Evolutionary conservation across 2,797 vertebrate genomes (phyloP).

Genomic region (Chanos chanos): DNA sequence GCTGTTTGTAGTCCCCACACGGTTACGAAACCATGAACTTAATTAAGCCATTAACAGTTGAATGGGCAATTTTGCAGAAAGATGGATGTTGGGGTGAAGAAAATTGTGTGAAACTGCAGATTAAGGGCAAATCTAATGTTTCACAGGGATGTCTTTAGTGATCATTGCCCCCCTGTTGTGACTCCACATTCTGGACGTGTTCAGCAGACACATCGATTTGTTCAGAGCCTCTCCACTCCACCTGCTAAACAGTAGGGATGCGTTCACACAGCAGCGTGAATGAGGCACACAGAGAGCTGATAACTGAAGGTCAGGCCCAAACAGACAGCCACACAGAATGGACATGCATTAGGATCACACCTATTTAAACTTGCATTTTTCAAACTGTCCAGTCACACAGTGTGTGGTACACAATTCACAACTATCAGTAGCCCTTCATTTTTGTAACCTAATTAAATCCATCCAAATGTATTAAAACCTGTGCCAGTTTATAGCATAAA

Average conservation of each 20-base stretch:
- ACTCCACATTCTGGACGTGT: slow-evolving; percentile 22
- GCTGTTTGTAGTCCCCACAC: slow-evolving; percentile 13
- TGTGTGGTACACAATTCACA: not conserved
- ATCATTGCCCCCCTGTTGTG: slow-evolving; percentile 26
- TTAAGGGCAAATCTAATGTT: slow-evolving; percentile 32
- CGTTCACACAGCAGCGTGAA: slow-evolving; percentile 53
- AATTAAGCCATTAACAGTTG: slow-evolving; percentile 37
- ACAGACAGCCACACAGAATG: slow-evolving; percentile 28
- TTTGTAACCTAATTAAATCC: too few relatives aligned
- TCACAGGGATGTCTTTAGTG: slow-evolving; percentile 33
- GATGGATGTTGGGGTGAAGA: slow-evolving; percentile 6
- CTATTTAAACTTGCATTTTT: not conserved
- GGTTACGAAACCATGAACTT: slow-evolving; percentile 14
- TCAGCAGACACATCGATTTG: slow-evolving; percentile 56
- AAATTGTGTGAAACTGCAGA: slow-evolving; percentile 28
- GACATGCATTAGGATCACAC: slow-evolving; percentile 17
- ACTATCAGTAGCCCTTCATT: too few relatives aligned
- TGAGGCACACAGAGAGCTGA: slow-evolving; percentile 29
- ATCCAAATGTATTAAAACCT: too few relatives aligned
- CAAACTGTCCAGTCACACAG: not conserved
- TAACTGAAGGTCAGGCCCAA: slow-evolving; percentile 36
- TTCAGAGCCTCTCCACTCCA: slow-evolving; percentile 49
- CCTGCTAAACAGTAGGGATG: slow-evolving; percentile 61
- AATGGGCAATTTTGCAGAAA: slow-evolving; percentile 23
- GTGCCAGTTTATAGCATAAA: too few relatives aligned